phyloP scores from a whole-genome alignment of 2,113 vertebrate genomes.

The Toxotes jaculatrix region DNA sequence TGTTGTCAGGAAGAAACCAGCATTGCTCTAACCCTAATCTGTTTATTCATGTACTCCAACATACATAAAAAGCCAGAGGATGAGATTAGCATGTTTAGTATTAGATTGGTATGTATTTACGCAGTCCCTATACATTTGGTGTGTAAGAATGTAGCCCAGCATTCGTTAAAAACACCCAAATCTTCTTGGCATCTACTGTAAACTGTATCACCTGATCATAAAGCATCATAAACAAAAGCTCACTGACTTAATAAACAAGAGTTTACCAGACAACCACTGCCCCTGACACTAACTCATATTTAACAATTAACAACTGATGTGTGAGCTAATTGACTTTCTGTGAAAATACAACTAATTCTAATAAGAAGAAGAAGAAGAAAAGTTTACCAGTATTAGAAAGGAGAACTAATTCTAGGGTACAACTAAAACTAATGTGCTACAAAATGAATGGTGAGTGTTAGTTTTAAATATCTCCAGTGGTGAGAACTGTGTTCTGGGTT shows the following conservation, averaged over 20 bases:
- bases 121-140: constrained; percentile 31
- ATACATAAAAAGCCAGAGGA: constrained; percentile 20
- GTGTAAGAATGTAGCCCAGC: constrained; percentile 24
- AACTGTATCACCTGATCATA: constrained; percentile 32
- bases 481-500: constrained; percentile 42
- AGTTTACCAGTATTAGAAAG: constrained; percentile 29
- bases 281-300: constrained; percentile 41
- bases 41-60: constrained; percentile 33
- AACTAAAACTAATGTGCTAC: constrained; percentile 73
- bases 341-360: constrained; percentile 52
- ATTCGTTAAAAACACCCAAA: constrained; percentile 37
- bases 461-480: constrained; percentile 55
- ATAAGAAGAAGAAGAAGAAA: constrained; percentile 16
- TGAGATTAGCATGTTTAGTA: constrained; percentile 39
- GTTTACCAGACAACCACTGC: constrained; percentile 52
- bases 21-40: constrained; percentile 25
- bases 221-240: constrained; percentile 52
- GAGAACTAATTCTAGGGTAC: constrained; percentile 40
- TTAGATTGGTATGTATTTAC: constrained; percentile 39
- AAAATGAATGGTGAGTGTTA: constrained; percentile 47
- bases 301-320: constrained; percentile 55
- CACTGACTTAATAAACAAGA: constrained; percentile 42
- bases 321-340: constrained; percentile 23
- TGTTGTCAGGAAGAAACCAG: constrained; percentile 12
- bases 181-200: constrained; percentile 59